Conservation (phyloP, 1,140 invertebrate genomes). For the Brachionus paranguensis region DNA sequence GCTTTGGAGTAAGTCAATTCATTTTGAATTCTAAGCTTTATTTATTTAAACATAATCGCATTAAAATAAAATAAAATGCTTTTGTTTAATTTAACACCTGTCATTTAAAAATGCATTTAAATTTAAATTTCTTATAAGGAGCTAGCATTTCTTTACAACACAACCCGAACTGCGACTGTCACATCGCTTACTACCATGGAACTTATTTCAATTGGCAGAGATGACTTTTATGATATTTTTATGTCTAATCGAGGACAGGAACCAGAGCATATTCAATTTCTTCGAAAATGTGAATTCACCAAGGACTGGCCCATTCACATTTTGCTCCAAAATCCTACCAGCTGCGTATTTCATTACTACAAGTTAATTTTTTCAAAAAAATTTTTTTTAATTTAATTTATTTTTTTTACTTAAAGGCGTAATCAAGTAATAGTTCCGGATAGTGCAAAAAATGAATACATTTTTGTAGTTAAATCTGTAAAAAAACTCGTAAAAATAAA, state of each 20-base stretch:
- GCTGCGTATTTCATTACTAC: slow-evolving; percentile 38
- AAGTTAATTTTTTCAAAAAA: not conserved
- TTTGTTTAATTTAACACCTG: slow-evolving; percentile 13
- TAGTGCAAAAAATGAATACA: not conserved
- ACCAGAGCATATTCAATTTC: slow-evolving; percentile 36
- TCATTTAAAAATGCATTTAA: not conserved
- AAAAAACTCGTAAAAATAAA: not conserved
- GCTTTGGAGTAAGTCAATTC: slow-evolving; percentile 49
- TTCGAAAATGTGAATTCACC: not conserved
- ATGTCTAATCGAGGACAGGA: slow-evolving; percentile 43
- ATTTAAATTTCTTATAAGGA: slow-evolving; percentile 44
- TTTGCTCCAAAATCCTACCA: slow-evolving; percentile 6
- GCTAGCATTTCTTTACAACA: slow-evolving; percentile 51
- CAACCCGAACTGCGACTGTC: slow-evolving; percentile 51
- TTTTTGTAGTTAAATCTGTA: slow-evolving; percentile 12
- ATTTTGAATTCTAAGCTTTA: not conserved
- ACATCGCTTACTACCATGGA: slow-evolving; percentile 50
- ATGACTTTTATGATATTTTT: slow-evolving; percentile 55
- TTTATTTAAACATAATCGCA: slow-evolving; percentile 18
- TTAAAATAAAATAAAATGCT: not conserved
- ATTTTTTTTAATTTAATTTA: not conserved
- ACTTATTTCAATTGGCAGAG: slow-evolving; percentile 51
- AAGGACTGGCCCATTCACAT: slow-evolving; percentile 7
- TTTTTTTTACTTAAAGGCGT: not conserved
- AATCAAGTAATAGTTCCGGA: slow-evolving; percentile 22